These are phyloP conservation scores for Sycophila texana DNA, from an alignment of 2,888 invertebrate genomes.

Conservation along the genomic window DNA sequence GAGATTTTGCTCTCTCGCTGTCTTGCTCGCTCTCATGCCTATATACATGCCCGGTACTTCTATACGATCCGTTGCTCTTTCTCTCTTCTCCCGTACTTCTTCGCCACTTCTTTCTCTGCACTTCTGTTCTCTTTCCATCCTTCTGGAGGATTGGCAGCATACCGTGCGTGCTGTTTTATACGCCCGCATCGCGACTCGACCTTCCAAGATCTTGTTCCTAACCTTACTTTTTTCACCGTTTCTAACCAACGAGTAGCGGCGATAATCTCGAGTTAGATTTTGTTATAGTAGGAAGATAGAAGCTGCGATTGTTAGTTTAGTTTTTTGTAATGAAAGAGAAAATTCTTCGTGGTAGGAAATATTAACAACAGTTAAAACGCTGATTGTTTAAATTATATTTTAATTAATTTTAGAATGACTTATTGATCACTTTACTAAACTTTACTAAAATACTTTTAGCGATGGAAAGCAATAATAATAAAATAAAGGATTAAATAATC, in stretches of 20 bases:
- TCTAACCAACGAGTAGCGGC: neutral
- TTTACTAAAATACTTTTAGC: too few relatives aligned
- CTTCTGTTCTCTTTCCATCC: constrained; percentile 18
- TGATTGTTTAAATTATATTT: too few relatives aligned
- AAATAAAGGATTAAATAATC: too few relatives aligned
- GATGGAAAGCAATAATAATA: too few relatives aligned
- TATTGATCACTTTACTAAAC: too few relatives aligned
- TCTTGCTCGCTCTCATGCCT: neutral
- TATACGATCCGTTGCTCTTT: constrained; percentile 69
- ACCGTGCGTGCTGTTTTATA: constrained; percentile 39
- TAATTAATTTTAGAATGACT: too few relatives aligned
- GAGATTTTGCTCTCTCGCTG: constrained; percentile 54
- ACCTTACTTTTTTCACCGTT: constrained; percentile 37
- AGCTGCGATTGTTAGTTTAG: too few relatives aligned
- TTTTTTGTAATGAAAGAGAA: too few relatives aligned
- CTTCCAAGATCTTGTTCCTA: constrained; percentile 25
- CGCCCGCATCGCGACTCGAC: constrained; percentile 20
- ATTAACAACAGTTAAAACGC: too few relatives aligned
- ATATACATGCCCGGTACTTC: constrained; percentile 45
- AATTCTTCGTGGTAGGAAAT: too few relatives aligned
- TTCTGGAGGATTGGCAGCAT: constrained; percentile 15
- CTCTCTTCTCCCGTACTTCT: constrained; percentile 57
- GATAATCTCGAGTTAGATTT: neutral
- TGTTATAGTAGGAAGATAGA: too few relatives aligned
- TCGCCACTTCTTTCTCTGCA: constrained; percentile 57